Evolutionary conservation across 1,140 invertebrate species (phyloP).

Genomic region (Drosophila nigromelanica): DNA sequence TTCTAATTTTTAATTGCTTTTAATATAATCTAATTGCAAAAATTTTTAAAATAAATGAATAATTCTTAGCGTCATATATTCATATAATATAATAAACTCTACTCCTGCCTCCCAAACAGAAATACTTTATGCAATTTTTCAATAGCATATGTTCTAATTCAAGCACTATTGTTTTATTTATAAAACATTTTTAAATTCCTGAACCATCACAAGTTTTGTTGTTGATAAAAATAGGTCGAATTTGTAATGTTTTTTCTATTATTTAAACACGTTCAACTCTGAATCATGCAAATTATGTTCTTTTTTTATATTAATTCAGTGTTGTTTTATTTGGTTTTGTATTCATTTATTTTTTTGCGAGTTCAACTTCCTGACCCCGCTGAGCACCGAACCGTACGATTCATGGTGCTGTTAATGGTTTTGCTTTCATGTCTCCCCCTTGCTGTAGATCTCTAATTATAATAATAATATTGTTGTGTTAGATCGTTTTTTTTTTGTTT

Average conservation of each 20-base stretch:
- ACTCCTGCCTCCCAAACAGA: too few relatives aligned
- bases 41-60: too few relatives aligned
- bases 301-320: constrained; percentile 36
- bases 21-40: too few relatives aligned
- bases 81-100: too few relatives aligned
- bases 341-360: constrained; percentile 49
- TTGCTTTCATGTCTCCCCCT: constrained; percentile 34
- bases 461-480: constrained; percentile 76
- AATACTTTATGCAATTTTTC: too few relatives aligned
- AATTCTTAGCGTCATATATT: too few relatives aligned
- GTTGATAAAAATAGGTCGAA: constrained; percentile 2
- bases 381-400: constrained; percentile 68
- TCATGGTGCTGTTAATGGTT: constrained; percentile 67
- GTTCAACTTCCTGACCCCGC: constrained; percentile 74
- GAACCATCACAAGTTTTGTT: not conserved
- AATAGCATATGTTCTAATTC: too few relatives aligned
- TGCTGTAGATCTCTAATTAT: constrained; percentile 70
- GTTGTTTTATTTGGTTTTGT: constrained; percentile 26
- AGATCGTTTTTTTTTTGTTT: constrained; percentile 9
- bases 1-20: too few relatives aligned
- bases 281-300: constrained; percentile 40
- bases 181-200: not conserved
- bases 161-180: not conserved
- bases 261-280: constrained; percentile 48
- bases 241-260: constrained; percentile 24